A percentile compares a stretch with the other conserved stretches of the same genome.
phyloP scores from a whole-genome alignment of 2,113 vertebrate genomes.

The Aegotheles bennettii region DNA sequence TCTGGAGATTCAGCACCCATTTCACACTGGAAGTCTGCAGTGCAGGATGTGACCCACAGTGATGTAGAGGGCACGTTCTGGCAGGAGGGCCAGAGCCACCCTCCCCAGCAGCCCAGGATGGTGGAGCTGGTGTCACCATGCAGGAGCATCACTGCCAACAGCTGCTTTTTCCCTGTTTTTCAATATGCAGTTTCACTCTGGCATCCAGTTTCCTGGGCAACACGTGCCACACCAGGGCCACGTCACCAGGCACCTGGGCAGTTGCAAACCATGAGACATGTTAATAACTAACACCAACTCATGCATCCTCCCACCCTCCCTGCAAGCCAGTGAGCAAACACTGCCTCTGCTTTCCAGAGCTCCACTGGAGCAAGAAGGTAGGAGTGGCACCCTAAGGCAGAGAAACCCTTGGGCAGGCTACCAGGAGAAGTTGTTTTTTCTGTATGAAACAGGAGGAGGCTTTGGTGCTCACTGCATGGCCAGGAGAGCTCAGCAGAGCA shows the following conservation, averaged over 20 bases:
- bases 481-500: neutral
- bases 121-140: neutral
- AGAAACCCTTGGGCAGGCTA: neutral
- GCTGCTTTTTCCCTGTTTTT: neutral
- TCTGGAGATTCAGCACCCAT: neutral
- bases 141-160: neutral
- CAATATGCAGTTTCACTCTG: neutral
- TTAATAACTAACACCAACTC: neutral
- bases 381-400: neutral
- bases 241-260: neutral
- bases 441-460: neutral
- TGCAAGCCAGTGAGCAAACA: neutral
- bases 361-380: neutral
- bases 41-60: accelerated
- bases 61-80: accelerated
- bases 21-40: neutral
- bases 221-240: neutral
- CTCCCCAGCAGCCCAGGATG: neutral
- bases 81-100: neutral
- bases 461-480: accelerated
- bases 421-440: neutral
- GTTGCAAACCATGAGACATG: neutral
- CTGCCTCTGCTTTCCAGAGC: neutral
- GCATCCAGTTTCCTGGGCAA: neutral
- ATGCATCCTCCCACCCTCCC: neutral